phyloP scores from a whole-genome alignment of 2,113 vertebrate genomes.

The Psephotus haematonotus region DNA sequence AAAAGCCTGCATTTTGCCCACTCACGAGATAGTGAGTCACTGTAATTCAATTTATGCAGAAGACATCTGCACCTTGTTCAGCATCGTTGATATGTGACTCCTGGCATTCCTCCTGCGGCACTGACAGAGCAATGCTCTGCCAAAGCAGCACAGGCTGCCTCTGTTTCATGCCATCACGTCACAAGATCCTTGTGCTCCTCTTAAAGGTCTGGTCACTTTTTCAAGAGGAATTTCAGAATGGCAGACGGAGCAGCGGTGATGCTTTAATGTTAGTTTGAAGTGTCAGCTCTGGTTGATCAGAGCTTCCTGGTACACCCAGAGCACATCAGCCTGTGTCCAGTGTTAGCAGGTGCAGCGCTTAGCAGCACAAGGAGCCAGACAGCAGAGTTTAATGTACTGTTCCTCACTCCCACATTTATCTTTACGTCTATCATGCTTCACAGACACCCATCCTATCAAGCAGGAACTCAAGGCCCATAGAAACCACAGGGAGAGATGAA shows the following conservation, averaged over 20 bases:
- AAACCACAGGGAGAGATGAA: background rate
- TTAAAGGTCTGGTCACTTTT: background rate
- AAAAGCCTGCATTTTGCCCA: background rate
- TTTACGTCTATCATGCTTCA: background rate
- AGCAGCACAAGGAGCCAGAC: background rate
- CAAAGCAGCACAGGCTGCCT: background rate
- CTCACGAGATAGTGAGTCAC: background rate
- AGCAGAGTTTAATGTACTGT: background rate
- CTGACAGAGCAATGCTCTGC: background rate
- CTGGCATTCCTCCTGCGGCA: background rate
- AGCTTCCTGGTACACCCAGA: background rate
- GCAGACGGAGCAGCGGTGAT: background rate
- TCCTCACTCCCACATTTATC: conserved; percentile 1
- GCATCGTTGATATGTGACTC: background rate
- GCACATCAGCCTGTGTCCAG: background rate
- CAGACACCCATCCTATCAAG: background rate
- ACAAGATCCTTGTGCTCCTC: background rate
- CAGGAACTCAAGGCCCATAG: background rate
- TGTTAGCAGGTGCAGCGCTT: background rate
- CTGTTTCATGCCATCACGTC: background rate
- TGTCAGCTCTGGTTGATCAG: background rate
- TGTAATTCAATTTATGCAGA: background rate
- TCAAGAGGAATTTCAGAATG: conserved; percentile 16
- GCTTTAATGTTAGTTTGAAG: background rate
- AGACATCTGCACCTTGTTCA: background rate